Evolutionary conservation across 2,113 vertebrate species (phyloP), one percentile per base, ranked within the genome.

Genomic region (Bufo bufo): DNA sequence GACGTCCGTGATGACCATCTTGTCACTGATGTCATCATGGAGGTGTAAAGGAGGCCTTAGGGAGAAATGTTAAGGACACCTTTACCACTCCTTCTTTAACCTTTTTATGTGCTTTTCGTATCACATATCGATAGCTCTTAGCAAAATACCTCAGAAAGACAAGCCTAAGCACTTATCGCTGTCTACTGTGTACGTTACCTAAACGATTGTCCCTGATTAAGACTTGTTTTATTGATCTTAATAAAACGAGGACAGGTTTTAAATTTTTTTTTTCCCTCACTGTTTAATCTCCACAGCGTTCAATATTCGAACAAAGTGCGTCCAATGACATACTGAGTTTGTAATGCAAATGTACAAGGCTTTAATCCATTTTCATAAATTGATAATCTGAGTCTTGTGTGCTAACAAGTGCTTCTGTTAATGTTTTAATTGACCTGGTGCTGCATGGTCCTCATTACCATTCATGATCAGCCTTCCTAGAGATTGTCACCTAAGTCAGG

Each of bases 401-500:
- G 74, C 74, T 43, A 45, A 49, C 56, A 17, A 63, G 75, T 61
- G 43, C 56, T 59, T 20, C 72, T 85, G 54, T 77, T 59, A 47
- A 54, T 56, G 69, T 13, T 59, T 43, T 85, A 85, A 77, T n/a
- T 84, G 63, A 71, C 65, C 33, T 17, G 49, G 49, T 71, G n/a
- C 63, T 54, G 47, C 20, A 23, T 52, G 3, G 23, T 49, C 45
- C 65, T 82, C 45, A n/a, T 61, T 81, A 56, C 45, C 43, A n/a
- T 66, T 74, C 47, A 23, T 50, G 66, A 45, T 43, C 52, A 19
- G 43, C 65, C 7, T 78, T 78, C 6, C 45, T 78, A 20, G 20
- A 86, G 20, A 77, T 63, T 77, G 71, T 75, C 52, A 58, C 52
- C 65, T 4, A 17, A 59, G 33, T 74, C 52, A 59, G 52, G 43